Conservation (phyloP, 2,888 invertebrate species). For the Oscheius sp. region DNA sequence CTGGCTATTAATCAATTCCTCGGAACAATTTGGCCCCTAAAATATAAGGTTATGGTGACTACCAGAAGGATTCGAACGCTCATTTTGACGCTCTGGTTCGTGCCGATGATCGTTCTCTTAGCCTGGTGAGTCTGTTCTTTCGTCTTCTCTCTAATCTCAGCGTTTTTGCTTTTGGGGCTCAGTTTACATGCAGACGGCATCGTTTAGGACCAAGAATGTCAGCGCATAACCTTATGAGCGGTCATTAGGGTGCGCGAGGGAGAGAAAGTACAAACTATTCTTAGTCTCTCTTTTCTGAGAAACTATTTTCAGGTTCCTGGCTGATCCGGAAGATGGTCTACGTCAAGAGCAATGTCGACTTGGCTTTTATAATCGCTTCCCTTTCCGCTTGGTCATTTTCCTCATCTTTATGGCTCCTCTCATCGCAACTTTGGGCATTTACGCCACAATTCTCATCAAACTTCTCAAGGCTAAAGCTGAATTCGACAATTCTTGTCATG, state of each 20-base stretch:
- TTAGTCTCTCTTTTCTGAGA: no score
- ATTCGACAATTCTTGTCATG: constrained; percentile 47
- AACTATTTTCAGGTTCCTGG: constrained; percentile 43
- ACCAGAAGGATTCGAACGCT: constrained; percentile 59
- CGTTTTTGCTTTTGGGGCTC: no score
- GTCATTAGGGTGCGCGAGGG: background rate
- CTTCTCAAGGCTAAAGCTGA: constrained; percentile 66
- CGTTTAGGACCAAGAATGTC: background rate
- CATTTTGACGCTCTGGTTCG: constrained; percentile 59
- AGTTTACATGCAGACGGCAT: constrained; percentile 8
- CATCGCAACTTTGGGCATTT: constrained; percentile 58
- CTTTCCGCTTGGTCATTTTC: constrained; percentile 64
- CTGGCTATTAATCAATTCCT: constrained; percentile 66
- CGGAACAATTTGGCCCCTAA: constrained; percentile 65
- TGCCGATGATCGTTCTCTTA: constrained; percentile 57
- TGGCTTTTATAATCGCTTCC: constrained; percentile 63
- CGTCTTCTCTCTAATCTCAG: background rate
- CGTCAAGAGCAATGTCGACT: constrained; percentile 53
- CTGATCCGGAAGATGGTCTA: constrained; percentile 57
- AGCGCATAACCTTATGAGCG: background rate
- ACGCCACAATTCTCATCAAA: constrained; percentile 56
- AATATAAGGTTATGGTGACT: constrained; percentile 67
- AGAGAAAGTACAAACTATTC: background rate
- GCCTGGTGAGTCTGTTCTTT: constrained; percentile 44
- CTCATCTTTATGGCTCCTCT: constrained; percentile 64